Evolutionary conservation across 2,888 invertebrate genomes (phyloP).

Genomic region (Spisula solida): DNA sequence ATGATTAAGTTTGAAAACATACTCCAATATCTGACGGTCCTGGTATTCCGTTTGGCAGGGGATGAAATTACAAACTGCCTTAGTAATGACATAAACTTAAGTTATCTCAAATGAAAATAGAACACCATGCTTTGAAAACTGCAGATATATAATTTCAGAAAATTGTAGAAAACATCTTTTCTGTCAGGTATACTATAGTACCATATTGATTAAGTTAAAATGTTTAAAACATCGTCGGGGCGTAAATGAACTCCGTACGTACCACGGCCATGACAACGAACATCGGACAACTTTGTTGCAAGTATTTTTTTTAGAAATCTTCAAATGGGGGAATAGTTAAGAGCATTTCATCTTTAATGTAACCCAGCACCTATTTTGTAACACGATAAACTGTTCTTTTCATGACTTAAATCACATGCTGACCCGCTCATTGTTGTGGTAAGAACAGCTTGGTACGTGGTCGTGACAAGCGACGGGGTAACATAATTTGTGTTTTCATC

Average conservation of each 20-base stretch:
- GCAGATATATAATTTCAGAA: neutral
- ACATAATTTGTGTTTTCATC: neutral
- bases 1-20: neutral
- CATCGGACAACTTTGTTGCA: neutral
- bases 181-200: neutral
- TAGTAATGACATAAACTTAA: conserved; percentile 2
- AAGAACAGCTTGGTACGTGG: neutral
- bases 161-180: neutral
- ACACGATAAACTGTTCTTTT: neutral
- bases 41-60: neutral
- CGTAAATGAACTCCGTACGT: neutral
- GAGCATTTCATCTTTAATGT: neutral
- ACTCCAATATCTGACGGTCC: neutral
- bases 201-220: neutral
- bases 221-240: neutral
- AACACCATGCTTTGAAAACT: neutral
- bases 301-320: neutral
- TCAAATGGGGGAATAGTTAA: neutral
- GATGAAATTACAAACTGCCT: neutral
- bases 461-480: neutral
- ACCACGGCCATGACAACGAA: neutral
- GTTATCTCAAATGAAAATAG: neutral
- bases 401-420: neutral
- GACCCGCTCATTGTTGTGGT: neutral
- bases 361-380: neutral